Base-by-base conservation (phyloP, 1,140 invertebrate species). In the Octopus sinensis region DNA sequence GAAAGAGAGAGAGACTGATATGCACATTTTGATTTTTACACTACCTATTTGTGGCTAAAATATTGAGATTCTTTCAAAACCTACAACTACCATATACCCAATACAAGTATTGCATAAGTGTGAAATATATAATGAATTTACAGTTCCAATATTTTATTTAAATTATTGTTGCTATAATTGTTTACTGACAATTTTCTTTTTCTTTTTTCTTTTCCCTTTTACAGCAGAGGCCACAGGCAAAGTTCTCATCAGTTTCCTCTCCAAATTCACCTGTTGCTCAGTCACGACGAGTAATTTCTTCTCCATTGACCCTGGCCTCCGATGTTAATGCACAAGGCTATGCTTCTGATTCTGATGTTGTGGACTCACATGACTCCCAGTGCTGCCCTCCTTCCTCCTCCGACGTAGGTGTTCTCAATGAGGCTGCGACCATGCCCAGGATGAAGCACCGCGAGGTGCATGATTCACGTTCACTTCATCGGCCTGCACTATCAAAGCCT, bases 191-290 rank as follows among this genome's bases (percentile, higher is more conserved):
- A 43, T 43, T 43, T 62, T 62, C 17, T 73, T 13, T 73, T 12
- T 77, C 53, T 78, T 75, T 80, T 75, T 53, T 80, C 76, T 75
- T 53, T 54, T 80, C n/a, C 43, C 6, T 77, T 68, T 83, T 84
- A 56, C 80, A 86, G 82, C 86, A 90, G 85, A 87, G 86, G 78
- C 77, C 85, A 12, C 82, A 84, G 79, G 83, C 85, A 71, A 88
- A 88, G 82, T 85, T 82, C 4, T 82, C 83, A 54, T 85, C 87
- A 52, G 92, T 96, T 76, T 98, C 96, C 83, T 98, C 96, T 54
- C 97, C 96, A 77, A 96, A 96, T 30, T 98, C 96, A 83, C 97
- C 97, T 0, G 83, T 87, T n/a, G 54, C 95, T 83, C 93, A 95
- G 88, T 93, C 79, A 91, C 95, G 88, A 93, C 93, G 88, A 95